phyloP scores from a whole-genome alignment of 92 coral and sea anemone genomes.

The Virgularia gustaviana region DNA sequence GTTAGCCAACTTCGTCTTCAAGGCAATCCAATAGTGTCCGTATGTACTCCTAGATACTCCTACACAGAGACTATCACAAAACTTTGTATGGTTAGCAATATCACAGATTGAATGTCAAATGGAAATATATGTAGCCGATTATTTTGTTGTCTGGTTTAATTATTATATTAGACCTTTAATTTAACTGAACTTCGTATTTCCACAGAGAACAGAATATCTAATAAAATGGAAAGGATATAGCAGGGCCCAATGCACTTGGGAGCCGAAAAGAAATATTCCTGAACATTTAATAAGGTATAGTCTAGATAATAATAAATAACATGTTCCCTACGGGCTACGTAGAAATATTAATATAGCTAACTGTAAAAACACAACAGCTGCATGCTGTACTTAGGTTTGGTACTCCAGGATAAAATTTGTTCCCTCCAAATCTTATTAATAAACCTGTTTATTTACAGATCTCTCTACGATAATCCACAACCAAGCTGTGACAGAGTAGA shows the following conservation, averaged over 20 bases:
- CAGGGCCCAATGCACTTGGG: slow-evolving; percentile 24
- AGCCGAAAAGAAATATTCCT: slow-evolving; percentile 22
- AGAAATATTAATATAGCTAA: no score
- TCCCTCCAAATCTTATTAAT: no score
- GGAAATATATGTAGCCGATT: not conserved
- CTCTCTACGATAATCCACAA: slow-evolving; percentile 14
- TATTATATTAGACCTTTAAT: slow-evolving; percentile 10
- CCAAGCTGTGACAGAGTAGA: slow-evolving; percentile 7
- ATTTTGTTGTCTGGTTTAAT: not conserved
- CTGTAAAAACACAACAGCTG: no score
- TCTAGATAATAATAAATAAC: no score
- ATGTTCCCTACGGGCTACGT: no score
- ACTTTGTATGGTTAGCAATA: not conserved
- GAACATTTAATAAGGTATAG: slow-evolving; percentile 16
- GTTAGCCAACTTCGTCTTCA: no score
- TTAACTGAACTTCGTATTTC: slow-evolving; percentile 6
- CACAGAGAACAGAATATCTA: slow-evolving; percentile 17
- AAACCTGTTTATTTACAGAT: not conserved
- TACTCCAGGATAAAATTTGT: no score
- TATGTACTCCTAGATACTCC: no score
- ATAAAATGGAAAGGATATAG: slow-evolving; percentile 23
- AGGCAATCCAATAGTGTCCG: no score
- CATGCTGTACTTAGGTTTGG: no score
- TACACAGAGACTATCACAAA: no score
- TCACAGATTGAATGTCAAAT: not conserved